phyloP scores from a whole-genome alignment of 2,797 vertebrate genomes.

The Chelon auratus region DNA sequence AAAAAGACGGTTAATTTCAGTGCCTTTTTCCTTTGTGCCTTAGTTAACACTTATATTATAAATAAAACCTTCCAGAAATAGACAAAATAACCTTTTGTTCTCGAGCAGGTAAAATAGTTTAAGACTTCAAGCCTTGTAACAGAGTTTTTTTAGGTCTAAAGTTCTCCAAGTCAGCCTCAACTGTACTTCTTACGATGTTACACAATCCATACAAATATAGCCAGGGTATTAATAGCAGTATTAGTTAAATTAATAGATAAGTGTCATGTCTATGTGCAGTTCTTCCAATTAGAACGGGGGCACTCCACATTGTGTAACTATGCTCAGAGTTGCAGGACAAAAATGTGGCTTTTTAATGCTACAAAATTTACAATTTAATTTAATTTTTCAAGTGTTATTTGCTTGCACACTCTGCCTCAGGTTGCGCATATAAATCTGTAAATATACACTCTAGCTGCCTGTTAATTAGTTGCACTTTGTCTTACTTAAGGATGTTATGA shows the following conservation, averaged over 20 bases:
- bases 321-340: background rate
- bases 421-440: background rate
- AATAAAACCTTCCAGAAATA: constrained; percentile 67
- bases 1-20: constrained; percentile 23
- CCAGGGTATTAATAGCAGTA: constrained; percentile 31
- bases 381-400: background rate
- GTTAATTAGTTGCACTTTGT: background rate
- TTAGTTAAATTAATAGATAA: constrained; percentile 2
- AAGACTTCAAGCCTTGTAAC: constrained; percentile 57
- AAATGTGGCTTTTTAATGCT: background rate
- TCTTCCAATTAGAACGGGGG: background rate
- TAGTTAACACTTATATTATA: constrained; percentile 64
- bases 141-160: constrained; percentile 39
- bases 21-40: constrained; percentile 39
- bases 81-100: constrained; percentile 55
- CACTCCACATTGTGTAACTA: background rate
- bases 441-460: background rate
- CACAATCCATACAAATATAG: constrained; percentile 18
- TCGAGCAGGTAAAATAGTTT: constrained; percentile 40
- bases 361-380: background rate
- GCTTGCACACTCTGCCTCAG: background rate
- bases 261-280: background rate
- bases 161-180: constrained; percentile 33
- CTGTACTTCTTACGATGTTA: constrained; percentile 33
- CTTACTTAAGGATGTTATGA: background rate